Percentiles rank a stretch among this genome's conserved stretches.
phyloP scores from a whole-genome alignment of 1,140 invertebrate species.

The Hydropsyche tenuis region DNA sequence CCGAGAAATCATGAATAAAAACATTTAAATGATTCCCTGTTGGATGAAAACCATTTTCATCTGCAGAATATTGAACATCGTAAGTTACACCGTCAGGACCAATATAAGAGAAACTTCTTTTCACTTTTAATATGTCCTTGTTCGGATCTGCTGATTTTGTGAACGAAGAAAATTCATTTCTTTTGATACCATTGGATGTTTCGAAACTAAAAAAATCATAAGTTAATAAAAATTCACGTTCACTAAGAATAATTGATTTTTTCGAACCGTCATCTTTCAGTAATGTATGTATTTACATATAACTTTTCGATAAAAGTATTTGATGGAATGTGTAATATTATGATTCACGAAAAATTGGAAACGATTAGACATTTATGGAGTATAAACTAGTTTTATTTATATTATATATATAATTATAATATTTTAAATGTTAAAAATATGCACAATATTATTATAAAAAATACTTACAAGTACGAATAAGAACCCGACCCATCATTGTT shows the following conservation, averaged over 20 bases:
- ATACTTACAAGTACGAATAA: constrained; percentile 59
- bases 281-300: no score
- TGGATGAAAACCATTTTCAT: constrained; percentile 78
- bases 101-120: constrained; percentile 72
- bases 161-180: constrained; percentile 67
- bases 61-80: constrained; percentile 70
- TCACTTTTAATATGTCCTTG: constrained; percentile 64
- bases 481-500: not conserved
- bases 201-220: constrained; percentile 60
- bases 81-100: constrained; percentile 71
- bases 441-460: no score
- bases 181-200: constrained; percentile 71
- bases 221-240: not conserved
- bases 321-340: no score
- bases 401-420: no score
- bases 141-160: constrained; percentile 63
- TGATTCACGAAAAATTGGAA: no score
- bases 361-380: no score
- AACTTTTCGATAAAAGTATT: no score
- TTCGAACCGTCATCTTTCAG: no score
- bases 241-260: not conserved
- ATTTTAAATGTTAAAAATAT: no score
- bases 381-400: no score
- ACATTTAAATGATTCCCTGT: not conserved
- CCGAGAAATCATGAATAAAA: no score